A percentile compares a stretch with the other conserved stretches of the same genome.
Conservation (phyloP, 2,888 invertebrate species). For the Melinaea marsaeus region DNA sequence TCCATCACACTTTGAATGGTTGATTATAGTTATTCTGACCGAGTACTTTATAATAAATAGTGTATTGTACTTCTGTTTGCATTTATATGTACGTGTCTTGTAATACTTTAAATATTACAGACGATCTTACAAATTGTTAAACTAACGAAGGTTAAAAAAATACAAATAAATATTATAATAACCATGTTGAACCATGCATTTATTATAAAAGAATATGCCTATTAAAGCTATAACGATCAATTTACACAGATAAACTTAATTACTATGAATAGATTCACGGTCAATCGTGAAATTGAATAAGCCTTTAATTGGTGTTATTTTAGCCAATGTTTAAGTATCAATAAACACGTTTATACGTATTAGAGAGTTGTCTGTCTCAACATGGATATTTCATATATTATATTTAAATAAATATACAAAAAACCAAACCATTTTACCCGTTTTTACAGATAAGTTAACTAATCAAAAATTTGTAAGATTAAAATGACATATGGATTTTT, state of each 20-base stretch:
- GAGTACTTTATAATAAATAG: no score
- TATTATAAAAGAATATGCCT: conserved; percentile 4
- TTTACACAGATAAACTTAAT: conserved; percentile 16
- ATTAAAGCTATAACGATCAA: conserved; percentile 5
- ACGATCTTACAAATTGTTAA: background rate
- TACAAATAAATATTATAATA: background rate
- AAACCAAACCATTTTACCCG: no score
- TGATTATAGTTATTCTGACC: no score
- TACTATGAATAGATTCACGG: conserved; percentile 20
- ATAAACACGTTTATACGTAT: background rate
- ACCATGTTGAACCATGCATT: background rate
- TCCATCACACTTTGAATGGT: no score
- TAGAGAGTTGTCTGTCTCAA: background rate
- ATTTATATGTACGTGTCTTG: no score
- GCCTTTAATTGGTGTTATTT: conserved; percentile 11
- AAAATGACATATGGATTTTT: no score
- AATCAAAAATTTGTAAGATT: no score
- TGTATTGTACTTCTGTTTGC: no score
- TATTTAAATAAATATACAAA: no score
- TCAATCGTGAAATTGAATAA: conserved; percentile 26
- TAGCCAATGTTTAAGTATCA: background rate
- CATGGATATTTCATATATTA: no score
- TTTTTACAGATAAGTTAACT: no score
- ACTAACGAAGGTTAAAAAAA: background rate
- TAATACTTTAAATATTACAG: no score